Evolutionary conservation across 2,888 invertebrate genomes (phyloP).

Genomic region (Dastarcus helophoroides): DNA sequence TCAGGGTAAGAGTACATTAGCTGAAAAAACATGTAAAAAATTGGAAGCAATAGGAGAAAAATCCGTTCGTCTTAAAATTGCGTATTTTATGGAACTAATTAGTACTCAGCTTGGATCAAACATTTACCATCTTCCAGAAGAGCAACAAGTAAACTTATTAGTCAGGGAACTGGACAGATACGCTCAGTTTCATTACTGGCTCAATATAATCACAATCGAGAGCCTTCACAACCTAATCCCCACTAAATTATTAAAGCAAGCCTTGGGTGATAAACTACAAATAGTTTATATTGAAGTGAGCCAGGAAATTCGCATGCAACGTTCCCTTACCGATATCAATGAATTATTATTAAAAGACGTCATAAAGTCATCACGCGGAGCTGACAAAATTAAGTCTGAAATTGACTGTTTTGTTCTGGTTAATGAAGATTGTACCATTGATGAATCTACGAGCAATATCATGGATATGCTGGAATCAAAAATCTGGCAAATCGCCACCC

Average conservation of each 20-base stretch:
- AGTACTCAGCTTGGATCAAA: too few species aligned
- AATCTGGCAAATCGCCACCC: background rate
- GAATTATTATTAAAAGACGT: too few species aligned
- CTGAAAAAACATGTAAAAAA: background rate
- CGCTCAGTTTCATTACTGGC: background rate
- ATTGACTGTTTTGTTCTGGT: background rate
- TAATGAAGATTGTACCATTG: background rate
- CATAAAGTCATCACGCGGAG: background rate
- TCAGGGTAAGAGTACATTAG: background rate
- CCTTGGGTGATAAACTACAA: background rate
- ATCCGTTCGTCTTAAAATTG: background rate
- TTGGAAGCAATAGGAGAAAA: background rate
- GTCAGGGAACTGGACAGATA: background rate
- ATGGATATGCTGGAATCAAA: background rate
- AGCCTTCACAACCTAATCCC: background rate
- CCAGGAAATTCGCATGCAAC: too few species aligned
- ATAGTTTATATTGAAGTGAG: conserved; percentile 1
- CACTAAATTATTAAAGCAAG: background rate
- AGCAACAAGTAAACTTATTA: too few species aligned
- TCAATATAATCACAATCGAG: background rate
- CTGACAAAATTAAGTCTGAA: background rate
- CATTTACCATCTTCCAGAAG: background rate
- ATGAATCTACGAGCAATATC: background rate
- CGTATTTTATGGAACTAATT: background rate
- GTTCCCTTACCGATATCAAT: too few species aligned